These are phyloP conservation scores for Solen grandis DNA, from an alignment of 1,140 invertebrate genomes.

Conservation along the genomic window DNA sequence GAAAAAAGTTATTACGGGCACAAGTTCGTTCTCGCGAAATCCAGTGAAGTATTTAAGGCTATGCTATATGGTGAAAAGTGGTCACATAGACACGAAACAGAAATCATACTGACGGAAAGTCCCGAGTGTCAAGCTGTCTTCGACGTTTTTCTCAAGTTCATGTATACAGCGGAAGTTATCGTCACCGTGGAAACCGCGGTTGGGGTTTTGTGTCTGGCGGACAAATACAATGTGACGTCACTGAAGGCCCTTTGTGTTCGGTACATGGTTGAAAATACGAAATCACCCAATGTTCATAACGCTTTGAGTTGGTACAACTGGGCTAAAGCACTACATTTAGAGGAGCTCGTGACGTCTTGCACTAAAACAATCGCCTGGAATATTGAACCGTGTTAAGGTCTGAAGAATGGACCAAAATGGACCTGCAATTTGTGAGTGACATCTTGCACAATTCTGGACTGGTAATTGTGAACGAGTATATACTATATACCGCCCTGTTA, in stretches of 20 bases:
- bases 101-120: slow-evolving; percentile 78
- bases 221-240: slow-evolving; percentile 80
- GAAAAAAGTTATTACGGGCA: slow-evolving; percentile 73
- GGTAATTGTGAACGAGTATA: slow-evolving; percentile 75
- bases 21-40: slow-evolving; percentile 80
- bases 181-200: slow-evolving; percentile 74
- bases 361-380: slow-evolving; percentile 80
- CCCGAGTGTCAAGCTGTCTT: slow-evolving; percentile 78
- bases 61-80: slow-evolving; percentile 79
- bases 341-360: slow-evolving; percentile 74
- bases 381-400: slow-evolving; percentile 73
- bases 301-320: slow-evolving; percentile 80
- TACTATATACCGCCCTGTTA: slow-evolving; percentile 69
- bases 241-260: slow-evolving; percentile 76
- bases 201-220: slow-evolving; percentile 80
- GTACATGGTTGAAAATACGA: slow-evolving; percentile 79
- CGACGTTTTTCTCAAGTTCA: slow-evolving; percentile 77
- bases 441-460: slow-evolving; percentile 75
- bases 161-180: slow-evolving; percentile 79
- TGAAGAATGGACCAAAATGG: slow-evolving; percentile 78
- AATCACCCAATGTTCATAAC: slow-evolving; percentile 76
- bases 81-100: slow-evolving; percentile 65
- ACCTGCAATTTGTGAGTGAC: slow-evolving; percentile 78
- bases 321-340: slow-evolving; percentile 78
- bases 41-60: slow-evolving; percentile 79